Conservation (phyloP, 2,888 invertebrate species). For the Pachymerium ferrugineum region DNA sequence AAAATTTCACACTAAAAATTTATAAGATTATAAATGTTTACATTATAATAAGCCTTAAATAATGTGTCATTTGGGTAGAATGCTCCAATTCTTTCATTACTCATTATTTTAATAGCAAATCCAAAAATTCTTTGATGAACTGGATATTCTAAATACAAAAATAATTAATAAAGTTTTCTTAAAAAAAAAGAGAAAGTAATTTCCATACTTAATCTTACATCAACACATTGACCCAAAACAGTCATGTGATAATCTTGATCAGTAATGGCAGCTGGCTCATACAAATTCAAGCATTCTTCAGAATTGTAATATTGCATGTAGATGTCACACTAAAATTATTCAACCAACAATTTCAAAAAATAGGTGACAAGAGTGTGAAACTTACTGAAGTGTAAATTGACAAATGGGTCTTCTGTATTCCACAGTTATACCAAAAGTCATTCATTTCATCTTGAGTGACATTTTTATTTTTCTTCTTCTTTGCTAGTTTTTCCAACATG, state of each 20-base stretch:
- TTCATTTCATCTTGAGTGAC: background rate
- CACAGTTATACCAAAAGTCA: background rate
- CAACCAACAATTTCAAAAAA: background rate
- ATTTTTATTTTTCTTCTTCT: too few relatives aligned
- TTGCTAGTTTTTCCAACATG: background rate
- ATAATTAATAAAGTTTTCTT: too few relatives aligned
- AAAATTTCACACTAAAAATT: too few relatives aligned
- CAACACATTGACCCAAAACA: background rate
- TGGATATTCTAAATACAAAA: background rate
- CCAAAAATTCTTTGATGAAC: background rate
- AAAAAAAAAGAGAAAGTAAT: too few relatives aligned
- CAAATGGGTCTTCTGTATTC: background rate
- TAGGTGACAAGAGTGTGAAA: too few relatives aligned
- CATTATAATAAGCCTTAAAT: background rate
- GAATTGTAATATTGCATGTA: background rate
- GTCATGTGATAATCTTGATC: background rate
- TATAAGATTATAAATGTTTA: too few relatives aligned
- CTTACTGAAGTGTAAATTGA: background rate
- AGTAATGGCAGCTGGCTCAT: background rate
- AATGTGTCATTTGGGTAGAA: background rate
- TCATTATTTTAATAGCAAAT: background rate
- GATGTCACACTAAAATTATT: background rate
- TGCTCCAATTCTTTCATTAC: background rate
- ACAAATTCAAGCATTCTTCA: background rate
- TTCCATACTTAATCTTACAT: background rate